Evolutionary conservation across 1,140 invertebrate species (phyloP).

Genomic region (Bombus breviceps): DNA sequence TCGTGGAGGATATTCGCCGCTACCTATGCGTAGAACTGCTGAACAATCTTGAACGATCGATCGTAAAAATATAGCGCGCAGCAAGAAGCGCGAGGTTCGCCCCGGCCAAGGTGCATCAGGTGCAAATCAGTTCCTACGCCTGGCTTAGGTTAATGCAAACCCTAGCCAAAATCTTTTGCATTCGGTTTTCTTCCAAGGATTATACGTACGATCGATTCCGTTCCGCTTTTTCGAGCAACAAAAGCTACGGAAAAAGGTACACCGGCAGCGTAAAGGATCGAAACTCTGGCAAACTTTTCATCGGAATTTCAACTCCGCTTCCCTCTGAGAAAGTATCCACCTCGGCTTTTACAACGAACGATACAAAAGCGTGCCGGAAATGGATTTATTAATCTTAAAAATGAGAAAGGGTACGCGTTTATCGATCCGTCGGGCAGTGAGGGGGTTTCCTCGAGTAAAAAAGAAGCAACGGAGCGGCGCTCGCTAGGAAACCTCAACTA

Average conservation of each 20-base stretch:
- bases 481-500: conserved; percentile 10
- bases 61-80: conserved; percentile 31
- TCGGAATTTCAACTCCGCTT: not conserved
- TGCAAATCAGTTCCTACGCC: conserved; percentile 41
- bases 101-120: conserved; percentile 36
- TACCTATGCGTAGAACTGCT: not conserved
- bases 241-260: not conserved
- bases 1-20: conserved; percentile 7
- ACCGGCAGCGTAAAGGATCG: not conserved
- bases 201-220: conserved; percentile 31
- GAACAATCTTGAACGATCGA: conserved; percentile 25
- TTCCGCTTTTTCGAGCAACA: not conserved
- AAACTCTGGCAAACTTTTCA: not conserved
- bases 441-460: not conserved
- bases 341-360: not conserved
- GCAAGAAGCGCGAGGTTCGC: not conserved
- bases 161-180: not conserved
- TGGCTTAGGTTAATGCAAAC: conserved; percentile 2
- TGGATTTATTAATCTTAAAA: conserved; percentile 31
- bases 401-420: conserved; percentile 8
- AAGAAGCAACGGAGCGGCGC: conserved; percentile 1
- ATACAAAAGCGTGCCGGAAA: conserved; percentile 26
- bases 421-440: conserved; percentile 16
- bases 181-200: conserved; percentile 14
- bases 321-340: not conserved